A percentile compares a stretch with the other conserved stretches of the same genome.
These are phyloP conservation scores for Athalia circularis DNA, from an alignment of 2,888 invertebrate genomes.

Conservation along the genomic window DNA sequence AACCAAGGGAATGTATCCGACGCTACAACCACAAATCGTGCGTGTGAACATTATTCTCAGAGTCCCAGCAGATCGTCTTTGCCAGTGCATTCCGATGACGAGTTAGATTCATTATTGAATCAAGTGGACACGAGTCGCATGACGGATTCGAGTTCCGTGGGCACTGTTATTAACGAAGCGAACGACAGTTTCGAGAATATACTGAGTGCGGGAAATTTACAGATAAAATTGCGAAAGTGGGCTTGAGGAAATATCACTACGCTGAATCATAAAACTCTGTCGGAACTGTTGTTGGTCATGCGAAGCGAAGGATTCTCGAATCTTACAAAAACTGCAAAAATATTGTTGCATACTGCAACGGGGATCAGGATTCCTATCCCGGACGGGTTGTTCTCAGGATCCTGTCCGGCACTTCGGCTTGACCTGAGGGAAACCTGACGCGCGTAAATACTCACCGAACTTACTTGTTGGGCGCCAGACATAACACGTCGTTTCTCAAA, in stretches of 20 bases:
- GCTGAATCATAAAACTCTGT: conserved; percentile 1
- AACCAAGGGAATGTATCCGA: neutral
- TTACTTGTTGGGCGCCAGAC: no score
- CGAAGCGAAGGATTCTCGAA: neutral
- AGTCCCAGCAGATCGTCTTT: neutral
- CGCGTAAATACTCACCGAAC: no score
- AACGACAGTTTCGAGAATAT: neutral
- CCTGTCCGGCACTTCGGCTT: no score
- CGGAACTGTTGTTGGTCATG: neutral
- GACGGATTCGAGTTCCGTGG: neutral
- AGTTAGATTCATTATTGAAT: neutral
- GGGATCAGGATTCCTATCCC: no score
- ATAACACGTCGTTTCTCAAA: no score
- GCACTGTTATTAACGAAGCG: neutral
- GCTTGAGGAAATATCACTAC: conserved; percentile 9
- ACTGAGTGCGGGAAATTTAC: neutral
- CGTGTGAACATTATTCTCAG: neutral
- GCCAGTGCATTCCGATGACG: neutral
- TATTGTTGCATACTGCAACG: no score
- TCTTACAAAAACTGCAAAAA: conserved; percentile 6
- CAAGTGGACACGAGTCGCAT: neutral
- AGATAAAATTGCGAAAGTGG: neutral
- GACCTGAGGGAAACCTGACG: no score
- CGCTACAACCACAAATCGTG: neutral
- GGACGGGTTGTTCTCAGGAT: no score